Base-by-base conservation (phyloP, 2,888 invertebrate species). In the Syrphus vitripennis region DNA sequence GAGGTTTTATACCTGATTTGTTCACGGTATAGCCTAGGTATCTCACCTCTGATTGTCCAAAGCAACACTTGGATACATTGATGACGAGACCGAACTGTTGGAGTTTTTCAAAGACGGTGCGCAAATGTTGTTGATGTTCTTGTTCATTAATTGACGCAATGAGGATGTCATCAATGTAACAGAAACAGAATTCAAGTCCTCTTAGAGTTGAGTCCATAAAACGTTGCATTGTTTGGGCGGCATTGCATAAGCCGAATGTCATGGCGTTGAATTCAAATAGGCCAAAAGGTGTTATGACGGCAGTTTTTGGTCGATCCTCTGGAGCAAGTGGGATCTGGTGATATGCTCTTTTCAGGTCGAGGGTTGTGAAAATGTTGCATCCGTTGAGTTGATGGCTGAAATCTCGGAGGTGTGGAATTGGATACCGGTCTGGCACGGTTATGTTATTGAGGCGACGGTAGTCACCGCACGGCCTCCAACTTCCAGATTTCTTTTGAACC, bases 381-480 rank as follows among this genome's bases (percentile, higher is more conserved):
- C 40, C 77, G 16, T 21, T 24, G 6, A 76, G 53, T 53, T 53
- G 50, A 9, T 65, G 65, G 19, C 26, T 63, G 50, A 55, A 70
- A 61, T 76, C 59, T 19, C 29, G 45, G 16, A 77, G 61, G 29
- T 61, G 59, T 16, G 59, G 69, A 26, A 77, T 59, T 21, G 61
- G 70, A 48, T 77, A 77, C 40, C 61, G 19, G 37, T 70, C 69
- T n/a, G 65, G 55, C 3, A 63, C 55, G 14, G 78, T 78, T 16
- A 72, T 57, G 26, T 26, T 10, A 42, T 71, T 79, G 10, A 72
- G 71, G 7, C 55, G 45, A 10, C 72, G 71, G 57, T 71, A 90
- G 57, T 91, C 90, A 0, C 90, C 90, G 57, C 90, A 90, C 0
- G 90, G 89, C 16, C 90, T 37, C 90, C 90, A 90, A 5, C 74